Percentiles rank a stretch among this genome's conserved stretches.
Conservation (phyloP, 2,113 vertebrate species). For the Zosterops lateralis region DNA sequence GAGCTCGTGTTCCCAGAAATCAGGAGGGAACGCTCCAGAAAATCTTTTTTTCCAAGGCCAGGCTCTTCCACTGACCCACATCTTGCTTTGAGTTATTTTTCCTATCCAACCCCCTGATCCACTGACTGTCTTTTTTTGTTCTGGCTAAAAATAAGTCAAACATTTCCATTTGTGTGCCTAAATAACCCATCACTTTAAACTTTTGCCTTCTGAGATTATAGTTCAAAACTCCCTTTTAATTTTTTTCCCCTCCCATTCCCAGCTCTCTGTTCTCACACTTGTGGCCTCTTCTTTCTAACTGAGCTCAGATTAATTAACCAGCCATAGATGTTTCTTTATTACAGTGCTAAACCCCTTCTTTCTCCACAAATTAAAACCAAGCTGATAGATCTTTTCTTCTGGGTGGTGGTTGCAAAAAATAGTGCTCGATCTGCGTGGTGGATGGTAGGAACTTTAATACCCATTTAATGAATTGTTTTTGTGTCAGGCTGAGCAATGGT, state of each 20-base stretch:
- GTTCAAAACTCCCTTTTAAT: neutral
- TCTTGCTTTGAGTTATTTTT: neutral
- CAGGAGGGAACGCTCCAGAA: neutral
- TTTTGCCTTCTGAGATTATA: neutral
- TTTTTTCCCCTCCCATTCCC: neutral
- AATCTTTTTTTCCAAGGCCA: neutral
- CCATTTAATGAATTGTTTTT: neutral
- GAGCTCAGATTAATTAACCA: neutral
- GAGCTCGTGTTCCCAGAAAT: neutral
- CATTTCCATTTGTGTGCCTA: neutral
- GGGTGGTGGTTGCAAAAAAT: neutral
- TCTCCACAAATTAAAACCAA: neutral
- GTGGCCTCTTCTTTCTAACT: neutral
- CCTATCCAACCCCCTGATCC: neutral
- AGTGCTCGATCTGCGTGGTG: neutral
- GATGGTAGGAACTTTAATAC: neutral
- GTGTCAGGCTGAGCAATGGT: neutral
- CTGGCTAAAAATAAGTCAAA: conserved; percentile 1
- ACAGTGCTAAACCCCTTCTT: neutral
- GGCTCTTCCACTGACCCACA: neutral
- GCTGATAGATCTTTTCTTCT: neutral
- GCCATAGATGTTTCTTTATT: neutral
- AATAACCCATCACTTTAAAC: neutral
- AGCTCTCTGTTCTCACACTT: neutral
- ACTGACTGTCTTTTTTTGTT: neutral